Conservation (phyloP, 2,797 vertebrate species). For the Gadopsis marmoratus region DNA sequence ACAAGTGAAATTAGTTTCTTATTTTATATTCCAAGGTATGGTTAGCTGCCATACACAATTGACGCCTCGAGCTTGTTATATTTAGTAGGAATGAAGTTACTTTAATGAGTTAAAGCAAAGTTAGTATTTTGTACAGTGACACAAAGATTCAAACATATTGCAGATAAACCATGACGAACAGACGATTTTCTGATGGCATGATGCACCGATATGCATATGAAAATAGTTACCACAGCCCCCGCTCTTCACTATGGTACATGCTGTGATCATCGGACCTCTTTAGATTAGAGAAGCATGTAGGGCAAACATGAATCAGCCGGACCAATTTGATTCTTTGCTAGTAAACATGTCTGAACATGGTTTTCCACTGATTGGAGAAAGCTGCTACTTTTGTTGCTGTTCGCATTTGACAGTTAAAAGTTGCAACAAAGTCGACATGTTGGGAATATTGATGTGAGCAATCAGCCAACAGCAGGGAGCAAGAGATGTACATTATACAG, state of each 20-base stretch:
- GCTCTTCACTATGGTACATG: neutral
- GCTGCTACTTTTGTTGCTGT: neutral
- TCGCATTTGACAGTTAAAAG: slow-evolving; percentile 7
- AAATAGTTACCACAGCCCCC: neutral
- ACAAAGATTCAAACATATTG: slow-evolving; percentile 4
- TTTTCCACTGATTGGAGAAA: slow-evolving; percentile 3
- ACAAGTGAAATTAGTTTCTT: too few relatives aligned
- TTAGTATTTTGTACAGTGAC: neutral
- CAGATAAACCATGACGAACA: neutral
- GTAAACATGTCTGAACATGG: neutral
- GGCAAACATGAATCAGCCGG: slow-evolving; percentile 1
- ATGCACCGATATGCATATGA: neutral
- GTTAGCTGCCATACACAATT: too few relatives aligned
- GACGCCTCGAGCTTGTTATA: too few relatives aligned
- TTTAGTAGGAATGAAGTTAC: neutral
- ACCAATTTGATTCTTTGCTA: neutral
- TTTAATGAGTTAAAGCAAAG: neutral
- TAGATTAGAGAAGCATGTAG: slow-evolving; percentile 4
- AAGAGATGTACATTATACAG: neutral
- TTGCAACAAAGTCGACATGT: neutral
- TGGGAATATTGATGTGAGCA: neutral
- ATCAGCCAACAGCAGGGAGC: neutral
- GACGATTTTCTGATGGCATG: neutral
- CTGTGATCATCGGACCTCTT: slow-evolving; percentile 11
- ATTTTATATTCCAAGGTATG: too few relatives aligned